Conservation (phyloP, 2,888 invertebrate genomes). For the Lithophane leautieri region DNA sequence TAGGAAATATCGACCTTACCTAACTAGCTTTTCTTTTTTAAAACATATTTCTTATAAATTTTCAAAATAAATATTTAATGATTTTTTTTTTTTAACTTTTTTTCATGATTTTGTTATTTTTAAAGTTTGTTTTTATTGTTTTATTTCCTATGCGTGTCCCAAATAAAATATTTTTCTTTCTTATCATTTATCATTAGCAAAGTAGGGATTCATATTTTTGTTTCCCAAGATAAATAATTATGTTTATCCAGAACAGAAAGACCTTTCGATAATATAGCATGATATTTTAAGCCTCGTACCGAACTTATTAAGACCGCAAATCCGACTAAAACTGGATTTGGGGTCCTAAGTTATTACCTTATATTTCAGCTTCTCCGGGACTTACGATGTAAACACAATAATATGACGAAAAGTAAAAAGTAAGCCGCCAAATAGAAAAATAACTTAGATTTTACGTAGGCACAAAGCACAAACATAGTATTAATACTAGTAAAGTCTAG, state of each 20-base stretch:
- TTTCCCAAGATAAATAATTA: background rate
- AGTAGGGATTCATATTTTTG: background rate
- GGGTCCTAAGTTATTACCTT: background rate
- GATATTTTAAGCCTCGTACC: background rate
- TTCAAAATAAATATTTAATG: background rate
- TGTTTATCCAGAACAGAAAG: background rate
- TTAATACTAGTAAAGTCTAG: background rate
- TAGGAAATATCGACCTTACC: background rate
- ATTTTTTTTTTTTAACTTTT: no score
- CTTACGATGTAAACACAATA: background rate
- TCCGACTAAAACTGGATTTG: slow-evolving; percentile 30
- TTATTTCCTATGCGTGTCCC: no score
- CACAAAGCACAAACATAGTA: background rate
- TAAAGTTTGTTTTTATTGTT: no score
- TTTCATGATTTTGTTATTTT: no score
- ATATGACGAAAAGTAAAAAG: background rate
- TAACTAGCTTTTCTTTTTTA: no score
- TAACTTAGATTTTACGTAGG: background rate
- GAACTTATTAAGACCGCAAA: slow-evolving; percentile 20
- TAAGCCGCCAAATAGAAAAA: background rate
- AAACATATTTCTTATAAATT: background rate
- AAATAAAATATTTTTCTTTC: no score
- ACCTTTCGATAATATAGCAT: background rate
- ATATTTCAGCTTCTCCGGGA: background rate
- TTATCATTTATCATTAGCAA: no score